A percentile compares a stretch with the other conserved stretches of the same genome.
Evolutionary conservation across 2,888 invertebrate species (phyloP).

Genomic region (Parelbella ahira): DNA sequence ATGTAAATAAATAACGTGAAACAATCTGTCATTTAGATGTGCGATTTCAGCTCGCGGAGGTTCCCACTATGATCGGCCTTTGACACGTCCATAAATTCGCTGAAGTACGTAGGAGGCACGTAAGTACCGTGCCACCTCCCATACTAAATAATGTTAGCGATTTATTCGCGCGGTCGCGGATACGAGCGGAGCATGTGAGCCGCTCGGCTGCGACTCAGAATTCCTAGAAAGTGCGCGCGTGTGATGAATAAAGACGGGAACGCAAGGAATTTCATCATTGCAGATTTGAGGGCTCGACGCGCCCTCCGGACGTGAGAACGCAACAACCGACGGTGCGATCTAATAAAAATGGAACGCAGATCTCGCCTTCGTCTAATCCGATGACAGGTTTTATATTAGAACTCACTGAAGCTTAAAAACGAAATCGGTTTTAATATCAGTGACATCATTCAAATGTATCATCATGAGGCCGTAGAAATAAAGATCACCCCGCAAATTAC

Average conservation of each 20-base stretch:
- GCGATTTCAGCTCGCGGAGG: slow-evolving; percentile 41
- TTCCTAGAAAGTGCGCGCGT: slow-evolving; percentile 72
- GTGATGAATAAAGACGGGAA: slow-evolving; percentile 74
- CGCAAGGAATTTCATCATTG: slow-evolving; percentile 68
- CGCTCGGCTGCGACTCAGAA: slow-evolving; percentile 54
- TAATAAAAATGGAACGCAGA: slow-evolving; percentile 56
- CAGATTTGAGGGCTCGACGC: slow-evolving; percentile 67
- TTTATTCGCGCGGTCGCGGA: slow-evolving; percentile 65
- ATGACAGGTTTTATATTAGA: slow-evolving; percentile 15
- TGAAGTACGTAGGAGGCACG: slow-evolving; percentile 52
- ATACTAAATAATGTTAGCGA: slow-evolving; percentile 68
- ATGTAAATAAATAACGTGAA: slow-evolving; percentile 16
- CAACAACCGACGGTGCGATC: slow-evolving; percentile 33
- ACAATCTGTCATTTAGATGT: slow-evolving; percentile 40
- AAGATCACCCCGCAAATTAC: slow-evolving; percentile 42
- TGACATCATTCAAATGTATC: slow-evolving; percentile 44
- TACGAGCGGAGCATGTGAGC: slow-evolving; percentile 56
- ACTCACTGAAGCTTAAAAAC: slow-evolving; percentile 19
- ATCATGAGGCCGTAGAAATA: slow-evolving; percentile 28
- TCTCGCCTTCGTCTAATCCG: slow-evolving; percentile 32
- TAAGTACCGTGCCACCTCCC: slow-evolving; percentile 58
- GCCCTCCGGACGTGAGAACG: slow-evolving; percentile 62
- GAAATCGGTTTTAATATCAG: slow-evolving; percentile 54
- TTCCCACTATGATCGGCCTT: slow-evolving; percentile 63
- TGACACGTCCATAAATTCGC: slow-evolving; percentile 64